These are phyloP conservation scores for Crepidodera aurea DNA, from an alignment of 2,888 invertebrate genomes.

Conservation along the genomic window DNA sequence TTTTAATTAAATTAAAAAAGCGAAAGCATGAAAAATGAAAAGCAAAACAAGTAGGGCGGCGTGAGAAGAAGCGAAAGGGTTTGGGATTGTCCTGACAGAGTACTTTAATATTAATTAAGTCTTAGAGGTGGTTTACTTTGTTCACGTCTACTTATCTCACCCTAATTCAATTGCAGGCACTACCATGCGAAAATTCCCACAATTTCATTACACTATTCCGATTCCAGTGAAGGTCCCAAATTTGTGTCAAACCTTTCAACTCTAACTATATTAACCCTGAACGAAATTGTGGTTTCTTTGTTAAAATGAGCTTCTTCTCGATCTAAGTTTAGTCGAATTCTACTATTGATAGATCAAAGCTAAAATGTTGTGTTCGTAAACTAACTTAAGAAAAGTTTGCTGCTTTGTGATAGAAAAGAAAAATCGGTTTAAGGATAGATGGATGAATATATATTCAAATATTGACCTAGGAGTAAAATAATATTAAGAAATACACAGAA, in stretches of 20 bases:
- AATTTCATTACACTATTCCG: slow-evolving; percentile 26
- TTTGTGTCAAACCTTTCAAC: slow-evolving; percentile 24
- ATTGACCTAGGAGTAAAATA: too few relatives aligned
- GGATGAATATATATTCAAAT: too few relatives aligned
- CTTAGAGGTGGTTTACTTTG: slow-evolving; percentile 20
- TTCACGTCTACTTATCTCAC: slow-evolving; percentile 19
- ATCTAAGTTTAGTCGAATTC: neutral
- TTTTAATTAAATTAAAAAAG: too few relatives aligned
- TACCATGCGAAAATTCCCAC: slow-evolving; percentile 17
- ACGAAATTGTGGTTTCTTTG: slow-evolving; percentile 22
- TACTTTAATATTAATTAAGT: slow-evolving; percentile 24
- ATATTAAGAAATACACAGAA: too few relatives aligned
- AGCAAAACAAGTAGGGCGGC: too few relatives aligned
- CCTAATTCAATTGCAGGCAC: slow-evolving; percentile 20
- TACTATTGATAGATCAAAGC: neutral
- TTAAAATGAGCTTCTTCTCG: slow-evolving; percentile 1
- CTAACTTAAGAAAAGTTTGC: neutral
- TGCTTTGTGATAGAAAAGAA: neutral
- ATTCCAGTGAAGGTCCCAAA: slow-evolving; percentile 18
- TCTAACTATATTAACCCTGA: slow-evolving; percentile 9
- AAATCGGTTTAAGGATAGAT: too few relatives aligned
- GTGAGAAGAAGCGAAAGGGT: neutral
- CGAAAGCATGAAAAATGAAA: too few relatives aligned
- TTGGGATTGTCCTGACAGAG: neutral
- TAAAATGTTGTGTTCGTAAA: slow-evolving; percentile 2